Base-by-base conservation (phyloP, 2,888 invertebrate species). In the Amblyjoppa proteus region DNA sequence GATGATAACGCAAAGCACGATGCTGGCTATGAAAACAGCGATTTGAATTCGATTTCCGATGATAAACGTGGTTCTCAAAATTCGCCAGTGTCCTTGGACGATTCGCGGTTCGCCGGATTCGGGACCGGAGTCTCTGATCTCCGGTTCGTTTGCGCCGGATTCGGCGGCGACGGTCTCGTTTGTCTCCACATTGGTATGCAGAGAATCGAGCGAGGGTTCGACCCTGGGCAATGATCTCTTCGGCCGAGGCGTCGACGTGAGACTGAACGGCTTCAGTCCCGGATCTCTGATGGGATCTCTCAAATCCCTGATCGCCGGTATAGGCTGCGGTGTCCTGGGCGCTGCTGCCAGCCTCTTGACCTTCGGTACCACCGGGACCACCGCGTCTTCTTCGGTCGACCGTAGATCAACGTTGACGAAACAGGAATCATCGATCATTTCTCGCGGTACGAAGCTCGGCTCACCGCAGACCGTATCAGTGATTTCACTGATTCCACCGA, bases 341-440 rank as follows among this genome's bases (percentile, higher is more conserved):
- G 45, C 45, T 11, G 61, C 28, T 16, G n/a, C 70, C 9, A 16
- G 71, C n/a, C 70, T 61, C 6, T 78, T 71, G 16, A 71, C 56
- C 34, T 41, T 58, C 45, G 81, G 20, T 13, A 64, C 53, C 53
- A 25, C 5, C 16, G 64, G 6, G 31, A 31, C 16, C 34, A 16
- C 31, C 49, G 31, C 31, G 2, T 70, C 71, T 71, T 11, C 66
- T 16, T 34, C 61, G 20, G 45, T 25, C n/a, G 56, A 71, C 5
- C 80, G 61, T 6, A 91, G 75, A 56, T 90, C 88, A n/a, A 89
- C 83, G 51, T 86, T 89, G 1, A 89, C 88, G 76, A 89, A 90
- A 73, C 86, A 88, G 16, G 87, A 79, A 64, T 87, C 89, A 25
- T 88, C 88, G 66, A 74, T 84, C 61, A 85, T 76, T n/a, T 84